Percentiles rank a stretch among this genome's conserved stretches.
Evolutionary conservation across 2,113 vertebrate species (phyloP).

Genomic region (Misgurnus anguillicaudatus): DNA sequence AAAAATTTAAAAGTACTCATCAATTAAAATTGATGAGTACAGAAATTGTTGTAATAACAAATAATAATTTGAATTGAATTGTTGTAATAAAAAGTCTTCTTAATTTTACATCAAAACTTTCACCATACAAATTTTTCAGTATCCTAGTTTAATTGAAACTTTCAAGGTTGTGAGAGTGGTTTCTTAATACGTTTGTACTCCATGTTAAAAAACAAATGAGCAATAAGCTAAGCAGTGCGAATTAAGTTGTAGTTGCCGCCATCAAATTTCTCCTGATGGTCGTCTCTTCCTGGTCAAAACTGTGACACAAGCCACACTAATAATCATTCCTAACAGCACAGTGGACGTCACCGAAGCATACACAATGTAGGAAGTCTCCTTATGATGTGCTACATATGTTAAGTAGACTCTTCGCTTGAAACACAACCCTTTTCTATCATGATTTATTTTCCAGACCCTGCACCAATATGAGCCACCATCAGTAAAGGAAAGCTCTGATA

Average conservation of each 20-base stretch:
- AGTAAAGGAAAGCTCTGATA: neutral
- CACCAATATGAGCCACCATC: neutral
- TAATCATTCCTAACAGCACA: neutral
- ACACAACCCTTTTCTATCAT: neutral
- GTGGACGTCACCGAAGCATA: neutral
- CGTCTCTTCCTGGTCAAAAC: neutral
- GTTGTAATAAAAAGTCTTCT: too few relatives aligned
- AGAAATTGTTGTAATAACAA: too few relatives aligned
- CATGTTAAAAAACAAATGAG: too few relatives aligned
- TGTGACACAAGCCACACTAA: neutral
- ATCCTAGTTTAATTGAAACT: too few relatives aligned
- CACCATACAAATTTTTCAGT: too few relatives aligned
- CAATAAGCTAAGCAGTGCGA: too few relatives aligned
- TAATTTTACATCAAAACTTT: too few relatives aligned
- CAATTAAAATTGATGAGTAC: too few relatives aligned
- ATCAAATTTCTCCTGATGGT: neutral
- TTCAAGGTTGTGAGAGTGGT: too few relatives aligned
- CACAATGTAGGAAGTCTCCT: neutral
- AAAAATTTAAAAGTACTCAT: too few relatives aligned
- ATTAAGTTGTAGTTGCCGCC: neutral
- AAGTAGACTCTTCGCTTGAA: neutral
- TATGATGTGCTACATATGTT: neutral
- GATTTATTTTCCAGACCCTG: neutral
- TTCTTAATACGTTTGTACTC: too few relatives aligned
- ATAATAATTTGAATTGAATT: too few relatives aligned